phyloP scores from a whole-genome alignment of 2,888 invertebrate genomes.

The Drosophila buzzatii region DNA sequence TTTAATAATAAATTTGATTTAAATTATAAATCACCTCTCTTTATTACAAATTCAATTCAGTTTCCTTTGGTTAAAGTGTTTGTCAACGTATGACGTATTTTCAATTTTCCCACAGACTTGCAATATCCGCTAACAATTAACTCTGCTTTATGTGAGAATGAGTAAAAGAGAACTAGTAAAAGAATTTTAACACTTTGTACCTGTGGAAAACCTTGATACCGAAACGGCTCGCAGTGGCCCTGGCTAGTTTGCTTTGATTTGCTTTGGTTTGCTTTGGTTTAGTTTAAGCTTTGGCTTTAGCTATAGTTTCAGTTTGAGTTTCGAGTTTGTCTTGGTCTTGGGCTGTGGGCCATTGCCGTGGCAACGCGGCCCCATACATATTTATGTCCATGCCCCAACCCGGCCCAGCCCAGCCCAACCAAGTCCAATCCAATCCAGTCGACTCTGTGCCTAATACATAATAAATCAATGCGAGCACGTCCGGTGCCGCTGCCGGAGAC shows the following conservation, averaged over 20 bases:
- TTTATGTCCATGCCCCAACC: conserved; percentile 47
- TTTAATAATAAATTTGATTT: too few species aligned
- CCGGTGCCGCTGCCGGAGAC: conserved; percentile 37
- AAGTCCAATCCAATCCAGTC: conserved; percentile 37
- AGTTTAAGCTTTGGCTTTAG: conserved; percentile 8
- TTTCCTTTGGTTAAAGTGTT: neutral
- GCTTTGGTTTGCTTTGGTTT: conserved; percentile 18
- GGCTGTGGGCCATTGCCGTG: conserved; percentile 75
- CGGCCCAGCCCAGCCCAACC: conserved; percentile 19
- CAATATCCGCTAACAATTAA: conserved; percentile 35
- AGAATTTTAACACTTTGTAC: conserved; percentile 74
- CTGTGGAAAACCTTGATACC: conserved; percentile 62
- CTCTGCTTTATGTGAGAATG: conserved; percentile 22
- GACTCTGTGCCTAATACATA: conserved; percentile 65
- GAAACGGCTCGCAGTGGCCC: conserved; percentile 52
- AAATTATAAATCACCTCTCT: neutral
- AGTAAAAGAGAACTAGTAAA: conserved; percentile 32
- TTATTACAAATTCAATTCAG: neutral
- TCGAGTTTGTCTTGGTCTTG: conserved; percentile 54
- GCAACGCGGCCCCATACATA: conserved; percentile 70
- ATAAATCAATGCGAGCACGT: conserved; percentile 72
- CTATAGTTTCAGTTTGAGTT: conserved; percentile 32
- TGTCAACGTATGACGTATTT: neutral
- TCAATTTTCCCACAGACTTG: conserved; percentile 10
- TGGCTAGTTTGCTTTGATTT: conserved; percentile 44